These are phyloP conservation scores for Anthopleura xanthogrammica DNA, from an alignment of 92 coral and sea anemone genomes.

Conservation along the genomic window DNA sequence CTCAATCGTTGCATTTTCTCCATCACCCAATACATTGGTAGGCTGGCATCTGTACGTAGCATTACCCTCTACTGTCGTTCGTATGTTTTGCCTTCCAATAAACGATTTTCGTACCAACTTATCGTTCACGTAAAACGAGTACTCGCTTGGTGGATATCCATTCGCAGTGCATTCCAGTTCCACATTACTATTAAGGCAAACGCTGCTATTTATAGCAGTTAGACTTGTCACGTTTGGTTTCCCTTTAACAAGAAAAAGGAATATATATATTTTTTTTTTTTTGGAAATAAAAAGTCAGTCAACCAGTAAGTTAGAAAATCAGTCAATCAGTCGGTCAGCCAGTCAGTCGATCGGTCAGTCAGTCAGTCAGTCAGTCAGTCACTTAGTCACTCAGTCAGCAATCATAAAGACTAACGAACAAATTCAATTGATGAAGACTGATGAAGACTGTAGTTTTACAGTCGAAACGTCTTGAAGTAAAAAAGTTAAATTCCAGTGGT, in stretches of 20 bases:
- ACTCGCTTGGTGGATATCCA: slow-evolving; percentile 22
- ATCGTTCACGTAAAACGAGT: slow-evolving; percentile 37
- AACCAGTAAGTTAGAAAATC: too few species aligned
- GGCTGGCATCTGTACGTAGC: slow-evolving; percentile 48
- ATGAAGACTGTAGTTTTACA: too few species aligned
- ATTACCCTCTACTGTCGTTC: slow-evolving; percentile 22
- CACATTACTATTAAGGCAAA: slow-evolving; percentile 29
- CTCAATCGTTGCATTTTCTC: slow-evolving; percentile 29
- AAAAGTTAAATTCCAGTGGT: too few species aligned
- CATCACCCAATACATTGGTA: slow-evolving; percentile 38
- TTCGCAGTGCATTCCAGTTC: slow-evolving; percentile 14
- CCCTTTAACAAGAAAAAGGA: not conserved
- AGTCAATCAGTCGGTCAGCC: too few species aligned
- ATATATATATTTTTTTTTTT: too few species aligned
- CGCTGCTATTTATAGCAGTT: not conserved
- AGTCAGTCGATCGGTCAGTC: too few species aligned
- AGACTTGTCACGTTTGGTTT: not conserved
- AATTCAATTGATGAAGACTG: too few species aligned
- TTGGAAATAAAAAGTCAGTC: too few species aligned
- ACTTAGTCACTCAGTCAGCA: too few species aligned
- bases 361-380: not conserved
- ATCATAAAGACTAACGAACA: too few species aligned
- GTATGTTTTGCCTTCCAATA: slow-evolving; percentile 18
- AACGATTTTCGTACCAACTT: slow-evolving; percentile 18
- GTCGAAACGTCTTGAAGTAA: too few species aligned